These are phyloP conservation scores for Limenitis camilla DNA, from an alignment of 2,888 invertebrate species.

Conservation along the genomic window DNA sequence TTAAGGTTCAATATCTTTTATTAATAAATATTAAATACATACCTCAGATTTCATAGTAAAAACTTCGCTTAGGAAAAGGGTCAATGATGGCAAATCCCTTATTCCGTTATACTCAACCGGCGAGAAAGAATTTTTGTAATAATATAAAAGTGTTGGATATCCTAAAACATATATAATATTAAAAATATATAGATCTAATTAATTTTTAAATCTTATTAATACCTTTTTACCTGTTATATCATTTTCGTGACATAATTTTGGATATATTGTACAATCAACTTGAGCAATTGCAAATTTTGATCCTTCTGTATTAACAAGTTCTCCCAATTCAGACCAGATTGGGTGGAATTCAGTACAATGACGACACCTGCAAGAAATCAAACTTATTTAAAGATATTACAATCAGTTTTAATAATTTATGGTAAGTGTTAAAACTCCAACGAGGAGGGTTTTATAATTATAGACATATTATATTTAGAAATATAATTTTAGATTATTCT, in stretches of 20 bases:
- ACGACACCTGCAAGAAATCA: slow-evolving; percentile 80
- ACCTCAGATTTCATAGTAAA: slow-evolving; percentile 43
- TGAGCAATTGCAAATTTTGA: slow-evolving; percentile 82
- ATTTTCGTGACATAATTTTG: slow-evolving; percentile 80
- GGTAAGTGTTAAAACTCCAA: too few relatives aligned
- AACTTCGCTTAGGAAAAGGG: slow-evolving; percentile 83
- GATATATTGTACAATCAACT: slow-evolving; percentile 85
- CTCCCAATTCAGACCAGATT: slow-evolving; percentile 84
- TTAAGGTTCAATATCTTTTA: too few relatives aligned
- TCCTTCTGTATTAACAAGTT: slow-evolving; percentile 77
- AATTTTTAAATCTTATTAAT: neutral
- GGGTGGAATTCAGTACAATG: slow-evolving; percentile 86
- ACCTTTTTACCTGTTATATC: slow-evolving; percentile 78
- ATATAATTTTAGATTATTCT: too few relatives aligned
- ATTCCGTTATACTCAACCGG: slow-evolving; percentile 85
- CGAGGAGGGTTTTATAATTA: too few relatives aligned
- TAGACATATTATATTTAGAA: too few relatives aligned
- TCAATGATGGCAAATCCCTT: slow-evolving; percentile 83
- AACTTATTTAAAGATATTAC: too few relatives aligned
- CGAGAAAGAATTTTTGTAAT: slow-evolving; percentile 78
- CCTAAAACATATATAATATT: slow-evolving; percentile 49
- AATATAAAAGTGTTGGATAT: slow-evolving; percentile 82
- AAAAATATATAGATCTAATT: neutral
- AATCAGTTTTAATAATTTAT: too few relatives aligned
- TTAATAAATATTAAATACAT: too few relatives aligned